A percentile compares a stretch with the other conserved stretches of the same genome.
phyloP scores from a whole-genome alignment of 1,140 invertebrate species.

The Danaus plexippus region DNA sequence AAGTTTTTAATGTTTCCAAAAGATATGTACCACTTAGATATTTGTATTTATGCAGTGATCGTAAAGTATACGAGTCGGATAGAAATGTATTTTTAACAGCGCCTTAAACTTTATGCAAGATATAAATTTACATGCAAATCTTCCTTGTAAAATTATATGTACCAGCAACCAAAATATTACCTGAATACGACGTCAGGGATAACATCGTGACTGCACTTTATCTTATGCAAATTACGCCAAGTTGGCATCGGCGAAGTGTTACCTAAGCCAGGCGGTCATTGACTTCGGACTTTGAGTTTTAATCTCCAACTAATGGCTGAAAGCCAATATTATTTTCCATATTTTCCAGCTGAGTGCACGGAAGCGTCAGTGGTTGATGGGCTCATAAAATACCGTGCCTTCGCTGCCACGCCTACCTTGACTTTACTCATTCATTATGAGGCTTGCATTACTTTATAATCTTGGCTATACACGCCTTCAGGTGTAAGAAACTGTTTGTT shows the following conservation, averaged over 20 bases:
- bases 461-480: slow-evolving; percentile 27
- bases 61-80: no score
- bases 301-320: slow-evolving; percentile 14
- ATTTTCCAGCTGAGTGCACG: slow-evolving; percentile 19
- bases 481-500: slow-evolving; percentile 21
- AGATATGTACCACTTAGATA: no score
- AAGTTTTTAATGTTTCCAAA: no score
- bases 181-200: slow-evolving; percentile 2
- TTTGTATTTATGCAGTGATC: no score
- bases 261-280: slow-evolving; percentile 13
- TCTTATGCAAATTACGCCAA: slow-evolving; percentile 11
- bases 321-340: slow-evolving; percentile 17
- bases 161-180: not conserved
- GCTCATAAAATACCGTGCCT: slow-evolving; percentile 20
- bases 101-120: no score
- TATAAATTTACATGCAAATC: no score
- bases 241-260: slow-evolving; percentile 12
- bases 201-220: slow-evolving; percentile 7
- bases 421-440: slow-evolving; percentile 24
- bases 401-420: slow-evolving; percentile 12
- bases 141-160: no score
- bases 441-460: slow-evolving; percentile 26
- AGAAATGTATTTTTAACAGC: no score
- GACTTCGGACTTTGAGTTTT: slow-evolving; percentile 13
- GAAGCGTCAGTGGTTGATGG: slow-evolving; percentile 17